Percentiles rank a stretch among this genome's conserved stretches.
These are phyloP conservation scores for Ancistrus triradiatus DNA, from an alignment of 2,113 vertebrate genomes.

Conservation along the genomic window DNA sequence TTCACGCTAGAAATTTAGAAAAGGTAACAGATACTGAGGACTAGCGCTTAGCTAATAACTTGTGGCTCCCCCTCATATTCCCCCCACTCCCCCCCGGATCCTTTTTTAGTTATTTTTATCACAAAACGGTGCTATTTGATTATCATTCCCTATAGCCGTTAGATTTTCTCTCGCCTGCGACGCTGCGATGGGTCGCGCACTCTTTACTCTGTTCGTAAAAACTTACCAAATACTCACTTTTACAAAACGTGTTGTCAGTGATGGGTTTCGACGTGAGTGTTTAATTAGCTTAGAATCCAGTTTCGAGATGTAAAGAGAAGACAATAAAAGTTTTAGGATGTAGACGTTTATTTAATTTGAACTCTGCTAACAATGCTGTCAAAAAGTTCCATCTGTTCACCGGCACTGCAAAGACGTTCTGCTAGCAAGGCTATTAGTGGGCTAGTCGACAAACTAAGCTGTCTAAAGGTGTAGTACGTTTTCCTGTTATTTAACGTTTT, in stretches of 20 bases:
- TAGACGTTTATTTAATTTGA: too few relatives aligned
- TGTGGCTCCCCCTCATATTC: too few relatives aligned
- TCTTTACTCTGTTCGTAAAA: constrained; percentile 55
- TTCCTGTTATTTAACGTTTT: too few relatives aligned
- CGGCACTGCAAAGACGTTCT: too few relatives aligned
- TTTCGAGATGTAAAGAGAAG: constrained; percentile 11
- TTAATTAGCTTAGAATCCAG: constrained; percentile 18
- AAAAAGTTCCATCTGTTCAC: too few relatives aligned
- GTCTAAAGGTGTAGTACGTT: too few relatives aligned
- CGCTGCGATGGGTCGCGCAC: constrained; percentile 39
- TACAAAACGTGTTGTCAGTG: constrained; percentile 35
- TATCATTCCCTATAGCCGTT: constrained; percentile 78
- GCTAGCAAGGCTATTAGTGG: too few relatives aligned
- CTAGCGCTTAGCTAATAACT: constrained; percentile 47
- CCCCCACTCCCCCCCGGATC: too few relatives aligned
- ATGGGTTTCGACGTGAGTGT: constrained; percentile 28
- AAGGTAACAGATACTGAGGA: constrained; percentile 45
- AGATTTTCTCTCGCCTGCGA: constrained; percentile 50
- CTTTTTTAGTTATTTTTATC: constrained; percentile 65
- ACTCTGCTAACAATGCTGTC: too few relatives aligned
- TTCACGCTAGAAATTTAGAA: constrained; percentile 38
- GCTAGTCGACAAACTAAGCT: too few relatives aligned
- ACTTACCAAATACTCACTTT: constrained; percentile 40
- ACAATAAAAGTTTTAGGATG: too few relatives aligned
- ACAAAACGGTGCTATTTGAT: constrained; percentile 78